Percentiles rank a stretch among this genome's conserved stretches.
These are phyloP conservation scores for Calonectris borealis DNA, from an alignment of 2,113 vertebrate species.

Conservation along the genomic window DNA sequence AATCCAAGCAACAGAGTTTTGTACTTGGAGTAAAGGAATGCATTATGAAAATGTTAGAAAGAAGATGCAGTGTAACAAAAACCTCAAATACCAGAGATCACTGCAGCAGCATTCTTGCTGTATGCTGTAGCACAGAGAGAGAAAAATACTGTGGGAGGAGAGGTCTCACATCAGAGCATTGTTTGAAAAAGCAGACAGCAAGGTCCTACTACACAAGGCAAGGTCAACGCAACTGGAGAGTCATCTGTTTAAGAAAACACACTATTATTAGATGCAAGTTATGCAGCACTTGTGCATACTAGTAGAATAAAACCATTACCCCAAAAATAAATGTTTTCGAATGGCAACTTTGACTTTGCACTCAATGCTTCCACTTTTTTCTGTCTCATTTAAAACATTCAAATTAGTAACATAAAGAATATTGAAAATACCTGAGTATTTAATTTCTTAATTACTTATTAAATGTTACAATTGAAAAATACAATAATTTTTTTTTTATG, in stretches of 20 bases:
- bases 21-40: slow-evolving; percentile 27
- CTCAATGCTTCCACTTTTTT: neutral
- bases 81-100: slow-evolving; percentile 42
- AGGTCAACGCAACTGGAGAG: slow-evolving; percentile 62
- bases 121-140: slow-evolving; percentile 26
- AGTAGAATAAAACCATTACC: slow-evolving; percentile 41
- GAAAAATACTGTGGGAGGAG: slow-evolving; percentile 46
- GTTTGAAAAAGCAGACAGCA: slow-evolving; percentile 61
- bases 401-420: neutral
- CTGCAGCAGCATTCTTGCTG: slow-evolving; percentile 32
- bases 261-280: slow-evolving; percentile 71
- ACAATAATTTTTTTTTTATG: neutral
- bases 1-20: slow-evolving; percentile 11
- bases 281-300: slow-evolving; percentile 65
- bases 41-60: slow-evolving; percentile 15
- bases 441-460: neutral
- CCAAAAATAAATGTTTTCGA: slow-evolving; percentile 52
- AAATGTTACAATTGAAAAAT: neutral
- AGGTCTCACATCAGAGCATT: slow-evolving; percentile 32
- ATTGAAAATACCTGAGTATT: neutral
- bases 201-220: slow-evolving; percentile 47
- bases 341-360: neutral
- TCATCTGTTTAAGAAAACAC: slow-evolving; percentile 65
- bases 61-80: slow-evolving; percentile 41
- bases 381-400: neutral